These are phyloP conservation scores for Drosophila elegans DNA, from an alignment of 1,140 invertebrate genomes.

Conservation along the genomic window DNA sequence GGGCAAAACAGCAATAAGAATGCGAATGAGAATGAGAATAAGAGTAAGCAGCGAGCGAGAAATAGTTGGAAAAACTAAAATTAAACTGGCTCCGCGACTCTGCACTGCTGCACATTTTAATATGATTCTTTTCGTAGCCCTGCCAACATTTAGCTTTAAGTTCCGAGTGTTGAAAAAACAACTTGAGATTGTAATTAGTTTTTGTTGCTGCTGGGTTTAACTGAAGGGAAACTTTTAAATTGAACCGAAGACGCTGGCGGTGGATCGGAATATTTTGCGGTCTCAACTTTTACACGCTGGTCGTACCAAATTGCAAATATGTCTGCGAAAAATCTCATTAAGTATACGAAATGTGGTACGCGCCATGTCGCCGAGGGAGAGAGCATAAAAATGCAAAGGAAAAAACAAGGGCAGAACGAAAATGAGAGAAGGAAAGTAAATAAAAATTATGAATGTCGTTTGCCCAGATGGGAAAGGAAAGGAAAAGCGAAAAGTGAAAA, in stretches of 20 bases:
- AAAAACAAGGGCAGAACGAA: conserved; percentile 23
- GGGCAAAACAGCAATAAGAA: conserved; percentile 53
- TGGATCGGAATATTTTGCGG: conserved; percentile 63
- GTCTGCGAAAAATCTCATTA: conserved; percentile 80
- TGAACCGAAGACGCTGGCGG: conserved; percentile 52
- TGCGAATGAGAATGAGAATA: conserved; percentile 42
- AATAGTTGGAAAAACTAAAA: conserved; percentile 79
- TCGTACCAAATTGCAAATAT: conserved; percentile 72
- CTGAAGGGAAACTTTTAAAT: conserved; percentile 73
- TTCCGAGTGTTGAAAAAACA: conserved; percentile 79
- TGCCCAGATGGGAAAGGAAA: conserved; percentile 25
- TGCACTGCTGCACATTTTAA: conserved; percentile 44
- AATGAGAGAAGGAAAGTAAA: conserved; percentile 65
- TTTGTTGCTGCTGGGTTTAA: conserved; percentile 77
- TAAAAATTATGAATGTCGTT: conserved; percentile 79
- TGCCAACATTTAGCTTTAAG: conserved; percentile 47
- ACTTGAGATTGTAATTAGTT: conserved; percentile 83
- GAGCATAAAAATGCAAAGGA: conserved; percentile 50
- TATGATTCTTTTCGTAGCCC: conserved; percentile 55
- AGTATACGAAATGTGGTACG: conserved; percentile 67
- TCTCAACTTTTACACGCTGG: conserved; percentile 58
- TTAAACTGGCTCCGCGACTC: conserved; percentile 61
- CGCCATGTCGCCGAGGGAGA: conserved; percentile 31
- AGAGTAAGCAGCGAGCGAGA: conserved; percentile 25
- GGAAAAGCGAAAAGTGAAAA: conserved; percentile 21